Base-by-base conservation (phyloP, 2,113 vertebrate species). In the Xiphophorus hellerii region DNA sequence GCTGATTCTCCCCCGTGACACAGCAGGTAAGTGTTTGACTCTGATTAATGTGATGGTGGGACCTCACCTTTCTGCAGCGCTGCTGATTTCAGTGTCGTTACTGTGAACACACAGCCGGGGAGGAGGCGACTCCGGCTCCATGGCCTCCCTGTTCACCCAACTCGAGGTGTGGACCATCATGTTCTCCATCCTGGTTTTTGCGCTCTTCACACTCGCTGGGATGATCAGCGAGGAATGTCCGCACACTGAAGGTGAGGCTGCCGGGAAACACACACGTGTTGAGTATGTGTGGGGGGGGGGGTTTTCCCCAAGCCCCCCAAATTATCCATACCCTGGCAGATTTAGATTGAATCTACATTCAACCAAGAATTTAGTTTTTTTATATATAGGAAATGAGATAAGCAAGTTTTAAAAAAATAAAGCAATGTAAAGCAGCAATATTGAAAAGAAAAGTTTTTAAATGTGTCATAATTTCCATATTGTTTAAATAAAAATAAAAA, bases 161-260 rank as follows among this genome's bases (percentile, higher is more conserved):
- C 75, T 94, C 78, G 94, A 95, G 80, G 84, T 29, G 62, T 17
- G 85, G 66, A 85, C 60, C 2, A 88, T 94, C 69, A 3, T 93
- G 28, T 90, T 94, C 62, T 92, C 91, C 42, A 83, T 94, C 29
- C 44, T 92, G 78, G 87, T 93, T 44, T 95, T 94, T 28, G 44
- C 83, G 77, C 79, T 95, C 39, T 88, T 92, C 81, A 92, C 91
- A 5, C 75, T 93, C 20, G 77, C 63, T 42, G 93, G 94, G 64
- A 87, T 94, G 60, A 73, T 94, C 44, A 72, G 48, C 0, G 92
- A 94, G 69, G 88, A 69, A 25, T 74, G 69, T 31, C 58, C 48
- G 44, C 3, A 22, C 3, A 25, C 63, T 0, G 22, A 83, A 39
- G 90, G 90, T 93, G 91, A 2, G 76, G 62, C 28, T 66, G 42